Conservation (phyloP, 2,888 invertebrate species). For the Cerastoderma edule region DNA sequence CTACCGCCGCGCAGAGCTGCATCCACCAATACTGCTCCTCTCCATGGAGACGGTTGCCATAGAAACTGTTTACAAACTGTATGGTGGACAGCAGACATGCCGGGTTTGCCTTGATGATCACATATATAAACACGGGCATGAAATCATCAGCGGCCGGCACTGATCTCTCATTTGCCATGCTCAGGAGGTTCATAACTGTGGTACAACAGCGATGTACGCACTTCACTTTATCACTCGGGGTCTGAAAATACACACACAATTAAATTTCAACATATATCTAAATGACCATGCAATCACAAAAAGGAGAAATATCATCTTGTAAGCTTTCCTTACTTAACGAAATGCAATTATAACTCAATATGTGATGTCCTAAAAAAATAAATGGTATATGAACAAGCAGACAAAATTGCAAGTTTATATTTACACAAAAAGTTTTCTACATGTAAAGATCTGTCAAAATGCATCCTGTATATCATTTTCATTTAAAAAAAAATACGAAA, state of each 20-base stretch:
- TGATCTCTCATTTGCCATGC: conserved; percentile 89
- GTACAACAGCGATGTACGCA: conserved; percentile 94
- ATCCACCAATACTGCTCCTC: conserved; percentile 99
- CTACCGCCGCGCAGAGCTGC: conserved; percentile 97
- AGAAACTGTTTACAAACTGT: conserved; percentile 97
- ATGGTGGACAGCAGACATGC: conserved; percentile 96
- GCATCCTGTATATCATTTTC: too few species aligned
- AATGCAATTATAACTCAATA: too few species aligned
- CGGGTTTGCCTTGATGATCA: conserved; percentile 98
- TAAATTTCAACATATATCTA: too few species aligned
- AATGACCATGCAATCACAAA: too few species aligned
- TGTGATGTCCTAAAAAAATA: too few species aligned
- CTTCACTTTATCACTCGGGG: conserved; percentile 93
- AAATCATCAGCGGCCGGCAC: conserved; percentile 97
- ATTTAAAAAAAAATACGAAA: too few species aligned
- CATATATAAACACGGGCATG: conserved; percentile 97
- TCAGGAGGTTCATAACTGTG: conserved; percentile 96
- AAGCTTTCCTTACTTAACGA: too few species aligned
- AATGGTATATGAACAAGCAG: too few species aligned
- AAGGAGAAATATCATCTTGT: too few species aligned
- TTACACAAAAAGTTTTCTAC: too few species aligned
- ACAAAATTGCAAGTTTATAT: too few species aligned
- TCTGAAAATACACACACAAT: conserved; percentile 83
- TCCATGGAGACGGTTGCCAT: conserved; percentile 91
- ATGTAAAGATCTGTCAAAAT: too few species aligned